Percentiles rank a stretch among this genome's conserved stretches.
Conservation (phyloP, 2,797 vertebrate species). For the Prionace glauca region DNA sequence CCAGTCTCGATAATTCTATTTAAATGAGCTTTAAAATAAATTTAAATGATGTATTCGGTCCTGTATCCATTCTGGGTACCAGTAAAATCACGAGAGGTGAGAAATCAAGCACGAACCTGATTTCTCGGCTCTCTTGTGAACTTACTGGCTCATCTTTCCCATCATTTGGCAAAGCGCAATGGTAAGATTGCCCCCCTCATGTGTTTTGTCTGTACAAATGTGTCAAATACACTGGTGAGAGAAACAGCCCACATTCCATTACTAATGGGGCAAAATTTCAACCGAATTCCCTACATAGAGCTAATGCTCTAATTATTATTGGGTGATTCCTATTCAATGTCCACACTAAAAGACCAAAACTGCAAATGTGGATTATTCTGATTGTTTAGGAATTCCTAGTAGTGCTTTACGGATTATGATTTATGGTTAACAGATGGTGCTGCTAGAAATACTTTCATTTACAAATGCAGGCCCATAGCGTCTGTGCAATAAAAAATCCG, state of each 20-base stretch:
- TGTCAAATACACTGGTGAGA: background rate
- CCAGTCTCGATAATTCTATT: no score
- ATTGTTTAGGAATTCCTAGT: background rate
- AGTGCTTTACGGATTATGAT: background rate
- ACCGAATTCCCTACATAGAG: background rate
- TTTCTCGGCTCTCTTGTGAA: no score
- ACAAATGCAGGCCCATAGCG: background rate
- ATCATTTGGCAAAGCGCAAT: no score
- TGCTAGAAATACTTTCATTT: conserved; percentile 9
- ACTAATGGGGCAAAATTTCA: background rate
- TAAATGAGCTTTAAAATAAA: no score
- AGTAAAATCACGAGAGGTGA: no score
- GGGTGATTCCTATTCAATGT: background rate
- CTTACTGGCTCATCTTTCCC: no score
- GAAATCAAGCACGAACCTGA: no score
- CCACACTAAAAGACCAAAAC: background rate
- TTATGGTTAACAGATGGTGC: background rate
- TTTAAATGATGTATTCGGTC: no score
- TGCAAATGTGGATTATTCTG: background rate
- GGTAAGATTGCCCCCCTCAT: no score
- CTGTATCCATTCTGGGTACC: no score
- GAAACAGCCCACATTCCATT: background rate
- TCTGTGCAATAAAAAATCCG: background rate
- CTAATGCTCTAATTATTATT: background rate
- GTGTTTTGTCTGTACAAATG: no score